phyloP scores from a whole-genome alignment of 2,113 vertebrate species.

The Dipodomys stephensi region DNA sequence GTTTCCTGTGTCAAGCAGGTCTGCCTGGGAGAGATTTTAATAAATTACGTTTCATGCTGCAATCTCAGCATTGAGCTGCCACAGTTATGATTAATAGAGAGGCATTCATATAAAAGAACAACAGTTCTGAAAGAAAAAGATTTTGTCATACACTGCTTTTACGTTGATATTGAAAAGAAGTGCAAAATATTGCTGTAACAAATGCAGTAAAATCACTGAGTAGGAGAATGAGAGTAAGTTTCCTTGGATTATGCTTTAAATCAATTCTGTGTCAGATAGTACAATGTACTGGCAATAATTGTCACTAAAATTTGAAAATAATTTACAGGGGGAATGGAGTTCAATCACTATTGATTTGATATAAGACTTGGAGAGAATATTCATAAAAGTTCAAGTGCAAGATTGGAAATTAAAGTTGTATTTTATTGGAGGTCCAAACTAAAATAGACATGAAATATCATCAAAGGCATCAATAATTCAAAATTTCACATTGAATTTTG shows the following conservation, averaged over 20 bases:
- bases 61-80: slow-evolving; percentile 81
- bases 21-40: slow-evolving; percentile 83
- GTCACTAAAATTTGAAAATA: slow-evolving; percentile 10
- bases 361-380: slow-evolving; percentile 28
- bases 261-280: neutral
- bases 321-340: neutral
- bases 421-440: neutral
- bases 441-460: neutral
- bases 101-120: slow-evolving; percentile 74
- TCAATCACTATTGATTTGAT: neutral
- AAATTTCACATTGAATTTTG: neutral
- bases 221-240: slow-evolving; percentile 62
- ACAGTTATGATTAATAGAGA: slow-evolving; percentile 81
- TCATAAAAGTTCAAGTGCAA: slow-evolving; percentile 21
- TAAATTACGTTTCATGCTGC: slow-evolving; percentile 82
- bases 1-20: slow-evolving; percentile 70
- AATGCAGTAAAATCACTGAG: slow-evolving; percentile 61
- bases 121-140: slow-evolving; percentile 57
- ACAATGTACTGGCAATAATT: slow-evolving; percentile 38
- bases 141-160: slow-evolving; percentile 57
- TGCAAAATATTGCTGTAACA: slow-evolving; percentile 62
- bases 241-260: slow-evolving; percentile 52
- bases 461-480: neutral
- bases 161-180: slow-evolving; percentile 52
- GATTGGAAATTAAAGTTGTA: slow-evolving; percentile 10